Base-by-base conservation (phyloP, 2,888 invertebrate species). In the Pseudoips prasinana region DNA sequence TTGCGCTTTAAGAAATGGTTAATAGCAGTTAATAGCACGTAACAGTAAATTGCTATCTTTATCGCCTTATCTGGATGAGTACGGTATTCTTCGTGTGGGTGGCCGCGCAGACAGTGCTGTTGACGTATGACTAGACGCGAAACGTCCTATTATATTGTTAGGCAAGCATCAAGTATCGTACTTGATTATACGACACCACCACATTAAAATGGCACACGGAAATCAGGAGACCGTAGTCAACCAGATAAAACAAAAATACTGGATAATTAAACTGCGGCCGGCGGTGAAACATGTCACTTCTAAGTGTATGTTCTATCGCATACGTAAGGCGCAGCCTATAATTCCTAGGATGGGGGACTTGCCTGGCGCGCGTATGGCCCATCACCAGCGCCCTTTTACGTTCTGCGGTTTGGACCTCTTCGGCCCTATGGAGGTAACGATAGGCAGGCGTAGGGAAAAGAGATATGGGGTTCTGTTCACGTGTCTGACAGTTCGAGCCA, bases 401-500 rank as follows among this genome's bases (percentile, higher is more conserved):
- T 29, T 23, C 14, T 39, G 38, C 7, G 46, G 50, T 0, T 9
- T 47, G 7, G 46, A 51, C 20, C 11, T 39, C 5, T 51, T 51
- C 9, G 47, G 51, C 0, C 45, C 47, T 1, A 34, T 48, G 20
- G 31, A 31, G 1, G 37, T 46, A 3, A 39, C 43, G 0, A 24
- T 43, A 1, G 52, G 49, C 2, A 17, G 44, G 1, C 35, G 40
- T 2, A 14, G 39, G 0, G 33, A 39, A 19, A 42, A 44, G 9
- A 31, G 44, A 23, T 50, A 42, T 9, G 46, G 42, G 0, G 42
- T 44, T 5, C 14, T 55, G 7, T 51, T 55, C 26, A 51, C 47
- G 1, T 51, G 46, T 14, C 25, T 51, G 0, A 55, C 51, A 0
- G 31, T 46, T 0, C 28, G 49, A 4, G 55, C 55, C 1, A 30